Evolutionary conservation across 92 coral and sea anemone genomes (phyloP), one percentile per base, ranked within the genome.

Genomic region (Pocillopora meandrina): DNA sequence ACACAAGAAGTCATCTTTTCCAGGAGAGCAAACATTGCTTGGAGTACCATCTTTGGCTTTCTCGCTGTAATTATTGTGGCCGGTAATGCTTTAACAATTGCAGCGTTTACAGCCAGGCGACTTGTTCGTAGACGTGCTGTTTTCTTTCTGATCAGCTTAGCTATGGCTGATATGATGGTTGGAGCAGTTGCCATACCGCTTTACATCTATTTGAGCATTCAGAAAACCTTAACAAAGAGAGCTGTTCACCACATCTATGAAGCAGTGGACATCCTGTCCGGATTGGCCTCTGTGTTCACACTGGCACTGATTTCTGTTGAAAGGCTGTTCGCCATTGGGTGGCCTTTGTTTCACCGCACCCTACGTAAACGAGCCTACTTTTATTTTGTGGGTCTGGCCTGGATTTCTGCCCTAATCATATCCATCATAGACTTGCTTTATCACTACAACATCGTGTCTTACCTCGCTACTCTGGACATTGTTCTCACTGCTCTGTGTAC

Each of bases 101-200:
- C 76, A 3, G 88, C 88, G 60, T 90, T 87, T 83, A 72, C 77
- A 16, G 83, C 65, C 34, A 84, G 84, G 17, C 82, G 82, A 56
- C 61, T 90, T n/a, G 78, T 70, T 19, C 74, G 74, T 3, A 80
- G 82, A 35, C 87, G 84, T 19, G 81, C 90, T 17, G 90, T 85
- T 52, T 89, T 85, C 76, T 72, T 90, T 17, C 74, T 90, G 18
- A 74, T 86, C 35, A 86, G 90, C 67, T 79, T 90, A 67, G 86
- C 93, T 31, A 82, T 88, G 49, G 93, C 93, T 74, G 93, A 90
- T 62, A 61, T 90, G 21, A 72, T 77, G 79, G 93, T 90, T 3
- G 93, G 93, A 3, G 79, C 87, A 56, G 56, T 90, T 9, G 78
- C 90, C 10, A 68, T 89, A 55, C 93, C 90, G 7, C 78, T 90